A percentile compares a stretch with the other conserved stretches of the same genome.
Conservation (phyloP, 1,140 invertebrate genomes). For the Platorchestia sp. region DNA sequence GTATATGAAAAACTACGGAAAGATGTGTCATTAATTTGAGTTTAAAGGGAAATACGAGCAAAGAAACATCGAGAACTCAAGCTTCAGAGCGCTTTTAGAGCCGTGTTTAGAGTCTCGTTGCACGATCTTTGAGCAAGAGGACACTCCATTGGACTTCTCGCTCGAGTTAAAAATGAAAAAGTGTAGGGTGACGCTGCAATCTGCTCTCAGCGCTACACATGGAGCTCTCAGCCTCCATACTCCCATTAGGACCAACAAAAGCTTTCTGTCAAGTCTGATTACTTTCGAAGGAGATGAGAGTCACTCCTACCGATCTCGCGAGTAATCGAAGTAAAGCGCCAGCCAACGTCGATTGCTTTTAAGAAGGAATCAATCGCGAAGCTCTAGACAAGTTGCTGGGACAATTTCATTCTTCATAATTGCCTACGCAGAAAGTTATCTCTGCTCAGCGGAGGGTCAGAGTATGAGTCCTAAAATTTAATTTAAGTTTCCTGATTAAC, state of each 20-base stretch:
- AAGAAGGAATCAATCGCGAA: slow-evolving; percentile 46
- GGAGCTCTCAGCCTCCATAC: slow-evolving; percentile 35
- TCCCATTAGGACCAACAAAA: slow-evolving; percentile 55
- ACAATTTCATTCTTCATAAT: slow-evolving; percentile 52
- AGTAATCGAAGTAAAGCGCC: slow-evolving; percentile 44
- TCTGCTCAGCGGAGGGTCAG: slow-evolving; percentile 45
- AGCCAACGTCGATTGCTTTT: slow-evolving; percentile 39
- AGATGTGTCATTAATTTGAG: not conserved
- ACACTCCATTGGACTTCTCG: slow-evolving; percentile 12
- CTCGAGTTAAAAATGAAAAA: slow-evolving; percentile 23
- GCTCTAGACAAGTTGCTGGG: slow-evolving; percentile 9
- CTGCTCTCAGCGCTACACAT: slow-evolving; percentile 28
- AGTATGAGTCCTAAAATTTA: slow-evolving; percentile 33
- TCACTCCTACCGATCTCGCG: slow-evolving; percentile 41
- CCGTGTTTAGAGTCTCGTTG: not conserved
- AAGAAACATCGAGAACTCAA: not conserved
- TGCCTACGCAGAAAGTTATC: slow-evolving; percentile 29
- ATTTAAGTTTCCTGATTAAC: slow-evolving; percentile 44
- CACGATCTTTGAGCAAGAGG: not conserved
- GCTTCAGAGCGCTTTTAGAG: not conserved
- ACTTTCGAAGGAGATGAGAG: slow-evolving; percentile 54
- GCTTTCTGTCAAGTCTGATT: slow-evolving; percentile 54
- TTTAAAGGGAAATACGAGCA: not conserved
- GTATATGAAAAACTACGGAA: not conserved
- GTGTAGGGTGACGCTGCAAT: slow-evolving; percentile 35